Conservation (phyloP, 1,140 invertebrate species). For the Formica selysi region DNA sequence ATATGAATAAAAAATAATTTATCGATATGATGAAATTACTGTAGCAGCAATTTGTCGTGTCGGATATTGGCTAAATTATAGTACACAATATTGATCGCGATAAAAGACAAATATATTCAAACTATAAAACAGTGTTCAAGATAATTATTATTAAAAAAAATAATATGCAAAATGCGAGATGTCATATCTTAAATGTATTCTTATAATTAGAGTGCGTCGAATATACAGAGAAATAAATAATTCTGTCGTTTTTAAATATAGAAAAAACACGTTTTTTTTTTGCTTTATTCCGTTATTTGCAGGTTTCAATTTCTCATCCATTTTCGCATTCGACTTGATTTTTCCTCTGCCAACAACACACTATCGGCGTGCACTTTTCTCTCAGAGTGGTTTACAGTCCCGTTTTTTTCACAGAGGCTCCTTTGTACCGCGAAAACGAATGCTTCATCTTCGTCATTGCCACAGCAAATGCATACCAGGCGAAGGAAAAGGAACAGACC, state of each 20-base stretch:
- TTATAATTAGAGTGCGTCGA: no score
- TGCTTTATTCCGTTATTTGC: not conserved
- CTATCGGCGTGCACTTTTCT: constrained; percentile 15
- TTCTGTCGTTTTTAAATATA: not conserved
- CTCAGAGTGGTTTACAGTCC: not conserved
- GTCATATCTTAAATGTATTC: no score
- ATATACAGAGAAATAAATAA: no score
- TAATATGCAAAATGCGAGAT: no score
- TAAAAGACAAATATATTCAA: no score
- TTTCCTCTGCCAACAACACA: constrained; percentile 31
- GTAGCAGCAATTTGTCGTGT: no score
- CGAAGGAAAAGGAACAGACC: not conserved
- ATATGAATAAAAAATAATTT: no score
- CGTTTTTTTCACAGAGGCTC: constrained; percentile 27
- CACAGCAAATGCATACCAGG: not conserved
- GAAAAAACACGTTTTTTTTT: not conserved
- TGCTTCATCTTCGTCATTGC: constrained; percentile 22
- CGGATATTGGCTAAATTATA: no score
- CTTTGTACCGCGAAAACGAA: constrained; percentile 40
- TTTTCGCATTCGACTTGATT: constrained; percentile 36
- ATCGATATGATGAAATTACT: no score
- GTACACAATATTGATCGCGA: no score
- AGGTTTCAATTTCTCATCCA: constrained; percentile 12
- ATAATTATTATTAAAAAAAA: no score
- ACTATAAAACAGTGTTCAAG: no score